Evolutionary conservation across 2,797 vertebrate genomes (phyloP), one percentile per base, ranked within the genome.

Genomic region (Pangasius sanitwongsei): DNA sequence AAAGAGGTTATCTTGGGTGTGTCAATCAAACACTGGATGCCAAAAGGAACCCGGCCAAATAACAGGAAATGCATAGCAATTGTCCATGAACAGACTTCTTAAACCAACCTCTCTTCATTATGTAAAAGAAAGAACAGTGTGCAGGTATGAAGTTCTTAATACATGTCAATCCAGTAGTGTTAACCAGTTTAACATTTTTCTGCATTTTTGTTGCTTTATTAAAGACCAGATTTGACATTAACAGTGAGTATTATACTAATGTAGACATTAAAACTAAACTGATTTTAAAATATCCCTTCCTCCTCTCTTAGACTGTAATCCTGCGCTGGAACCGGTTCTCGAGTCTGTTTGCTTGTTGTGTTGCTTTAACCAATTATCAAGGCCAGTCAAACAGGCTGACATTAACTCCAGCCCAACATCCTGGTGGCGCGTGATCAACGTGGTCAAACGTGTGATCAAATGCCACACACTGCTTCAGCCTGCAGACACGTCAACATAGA

Each of bases 321-420:
- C 23, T 61, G 41, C 50, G 2, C 81, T 34, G 8, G 3, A 34
- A 85, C 50, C n/a, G 7, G 81, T 65, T 44, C 25, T 59, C 6
- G 6, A 70, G 34, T 70, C 55, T 57, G 37, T 72, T 81, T 86
- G 59, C n/a, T 82, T 50, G 15, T 34, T 0, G 16, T 63, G 65
- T 70, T 70, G 48, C 9, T 57, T 70, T 59, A 86, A 89, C 55
- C 67, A 2, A 65, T 63, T 55, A 82, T 86, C 78, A 86, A 86
- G 78, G 88, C 65, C 59, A 8, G 37, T 48, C 12, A 78, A 78
- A 88, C 50, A 23, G 25, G 44, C 23, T 37, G 70, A 85, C 74
- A 69, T 88, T 31, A 84, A 74, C 82, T 83, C 7, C 13, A 77
- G 50, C 28, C 11, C 48, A 70, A 44, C 75, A 85, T 59, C 34